Evolutionary conservation across 2,888 invertebrate genomes (phyloP).

Genomic region (Pristionchus mayeri): DNA sequence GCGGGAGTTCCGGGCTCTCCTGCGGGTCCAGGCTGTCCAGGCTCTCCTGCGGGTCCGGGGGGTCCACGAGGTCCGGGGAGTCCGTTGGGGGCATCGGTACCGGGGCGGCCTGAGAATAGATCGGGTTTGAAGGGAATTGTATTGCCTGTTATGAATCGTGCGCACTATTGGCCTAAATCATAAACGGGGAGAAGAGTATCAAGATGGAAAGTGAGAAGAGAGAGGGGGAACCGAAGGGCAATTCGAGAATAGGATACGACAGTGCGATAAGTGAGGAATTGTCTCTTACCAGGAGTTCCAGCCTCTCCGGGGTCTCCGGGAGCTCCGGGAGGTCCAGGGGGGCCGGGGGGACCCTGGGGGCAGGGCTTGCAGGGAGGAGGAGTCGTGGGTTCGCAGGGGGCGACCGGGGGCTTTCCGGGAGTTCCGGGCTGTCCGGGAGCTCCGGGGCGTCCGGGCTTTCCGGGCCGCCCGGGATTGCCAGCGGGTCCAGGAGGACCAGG

Average conservation of each 20-base stretch:
- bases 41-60: conserved; percentile 64
- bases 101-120: conserved; percentile 61
- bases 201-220: conserved; percentile 45
- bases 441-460: conserved; percentile 60
- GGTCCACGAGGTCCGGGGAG: conserved; percentile 67
- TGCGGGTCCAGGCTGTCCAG: conserved; percentile 67
- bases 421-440: too few relatives aligned
- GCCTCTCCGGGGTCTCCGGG: too few relatives aligned
- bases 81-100: conserved; percentile 67
- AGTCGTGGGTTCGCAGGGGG: conserved; percentile 75
- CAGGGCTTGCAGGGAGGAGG: too few relatives aligned
- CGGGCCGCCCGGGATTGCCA: conserved; percentile 57
- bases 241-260: background rate
- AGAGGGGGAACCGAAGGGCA: conserved; percentile 7
- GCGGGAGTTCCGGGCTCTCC: conserved; percentile 69
- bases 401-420: conserved; percentile 71
- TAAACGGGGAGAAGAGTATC: conserved; percentile 41
- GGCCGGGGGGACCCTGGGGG: too few relatives aligned
- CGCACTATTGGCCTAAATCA: conserved; percentile 37
- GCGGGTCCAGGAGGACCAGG: too few relatives aligned
- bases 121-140: conserved; percentile 52
- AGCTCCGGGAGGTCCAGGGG: too few relatives aligned
- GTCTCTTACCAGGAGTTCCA: conserved; percentile 58
- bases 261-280: background rate
- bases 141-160: background rate